Percentiles rank a stretch among this genome's conserved stretches.
Evolutionary conservation across 2,888 invertebrate species (phyloP).

Genomic region (Oscheius onirici): DNA sequence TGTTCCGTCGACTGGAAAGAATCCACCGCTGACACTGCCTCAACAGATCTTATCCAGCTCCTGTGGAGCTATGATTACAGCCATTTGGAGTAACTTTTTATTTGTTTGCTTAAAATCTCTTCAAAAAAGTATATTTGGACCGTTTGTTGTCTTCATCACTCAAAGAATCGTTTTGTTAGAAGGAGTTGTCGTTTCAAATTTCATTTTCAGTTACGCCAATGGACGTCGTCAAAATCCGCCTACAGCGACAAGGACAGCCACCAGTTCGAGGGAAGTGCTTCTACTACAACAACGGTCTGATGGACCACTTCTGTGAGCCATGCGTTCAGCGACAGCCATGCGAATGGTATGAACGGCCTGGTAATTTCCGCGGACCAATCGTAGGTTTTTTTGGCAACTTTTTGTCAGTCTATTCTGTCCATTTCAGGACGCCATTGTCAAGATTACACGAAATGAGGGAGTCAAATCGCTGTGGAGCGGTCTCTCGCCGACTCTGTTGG

Average conservation of each 20-base stretch:
- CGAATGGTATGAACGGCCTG: constrained; percentile 77
- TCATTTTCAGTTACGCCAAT: constrained; percentile 81
- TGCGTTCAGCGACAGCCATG: constrained; percentile 63
- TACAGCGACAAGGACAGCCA: constrained; percentile 92
- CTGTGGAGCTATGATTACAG: constrained; percentile 61
- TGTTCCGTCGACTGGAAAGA: not conserved
- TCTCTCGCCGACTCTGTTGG: constrained; percentile 86
- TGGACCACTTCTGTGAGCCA: constrained; percentile 92
- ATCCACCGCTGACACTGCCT: constrained; percentile 14
- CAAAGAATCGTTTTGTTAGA: too few relatives aligned
- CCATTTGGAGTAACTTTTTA: constrained; percentile 54
- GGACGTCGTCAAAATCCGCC: constrained; percentile 97
- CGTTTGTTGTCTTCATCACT: too few relatives aligned
- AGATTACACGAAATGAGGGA: constrained; percentile 90
- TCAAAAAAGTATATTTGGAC: too few relatives aligned
- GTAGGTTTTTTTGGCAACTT: constrained; percentile 69
- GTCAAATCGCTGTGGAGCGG: constrained; percentile 93
- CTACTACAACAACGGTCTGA: constrained; percentile 83
- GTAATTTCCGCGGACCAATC: constrained; percentile 80
- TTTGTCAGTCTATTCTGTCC: too few relatives aligned
- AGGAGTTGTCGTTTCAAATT: not conserved
- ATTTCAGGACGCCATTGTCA: constrained; percentile 90
- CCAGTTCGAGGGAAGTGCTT: constrained; percentile 76
- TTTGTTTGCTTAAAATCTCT: too few relatives aligned
- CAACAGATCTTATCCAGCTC: constrained; percentile 59